phyloP scores from a whole-genome alignment of 1,140 invertebrate genomes.

The Dreissena polymorpha region DNA sequence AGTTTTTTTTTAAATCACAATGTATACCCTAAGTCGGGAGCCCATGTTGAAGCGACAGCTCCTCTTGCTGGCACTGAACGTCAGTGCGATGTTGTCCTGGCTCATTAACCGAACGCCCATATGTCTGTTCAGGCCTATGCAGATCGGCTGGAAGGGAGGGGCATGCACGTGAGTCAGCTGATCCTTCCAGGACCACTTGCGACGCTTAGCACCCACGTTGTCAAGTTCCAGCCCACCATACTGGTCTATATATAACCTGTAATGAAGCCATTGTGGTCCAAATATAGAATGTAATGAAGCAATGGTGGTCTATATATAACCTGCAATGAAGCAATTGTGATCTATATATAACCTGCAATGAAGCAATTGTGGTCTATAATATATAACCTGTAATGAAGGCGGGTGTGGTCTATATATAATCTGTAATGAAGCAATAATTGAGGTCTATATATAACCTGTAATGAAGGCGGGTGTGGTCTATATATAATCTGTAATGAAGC shows the following conservation, averaged over 20 bases:
- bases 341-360: no score
- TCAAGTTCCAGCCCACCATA: slow-evolving; percentile 75
- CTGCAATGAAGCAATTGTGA: no score
- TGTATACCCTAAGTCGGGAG: slow-evolving; percentile 76
- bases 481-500: no score
- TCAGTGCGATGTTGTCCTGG: slow-evolving; percentile 76
- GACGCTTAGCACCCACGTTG: slow-evolving; percentile 64
- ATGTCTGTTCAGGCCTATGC: slow-evolving; percentile 71
- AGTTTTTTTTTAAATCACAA: no score
- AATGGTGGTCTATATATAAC: slow-evolving; percentile 73
- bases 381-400: no score
- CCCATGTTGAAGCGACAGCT: slow-evolving; percentile 78
- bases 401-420: no score
- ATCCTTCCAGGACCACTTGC: slow-evolving; percentile 76
- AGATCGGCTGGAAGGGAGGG: slow-evolving; percentile 78
- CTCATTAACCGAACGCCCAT: slow-evolving; percentile 72
- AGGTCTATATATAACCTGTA: no score
- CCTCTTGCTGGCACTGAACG: slow-evolving; percentile 69
- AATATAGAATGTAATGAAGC: no score
- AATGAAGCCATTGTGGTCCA: no score
- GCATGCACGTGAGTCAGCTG: slow-evolving; percentile 76
- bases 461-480: no score
- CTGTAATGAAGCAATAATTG: no score
- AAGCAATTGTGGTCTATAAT: slow-evolving; percentile 73
- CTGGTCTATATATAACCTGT: slow-evolving; percentile 75